Evolutionary conservation across 1,140 invertebrate genomes (phyloP).

Genomic region (silkworm (Bombyx mori)): ASM3026992v2 NC_085110.1:12363001-12363500

Average conservation of each 20-base stretch:
- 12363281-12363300: conserved; percentile 44
- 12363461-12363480: conserved; percentile 7
- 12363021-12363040: too few species aligned
- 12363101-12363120: conserved; percentile 60
- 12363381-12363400: conserved; percentile 55
- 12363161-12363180: too few species aligned
- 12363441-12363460: conserved; percentile 41
- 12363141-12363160: not conserved
- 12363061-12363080: conserved; percentile 41
- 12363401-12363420: conserved; percentile 60
- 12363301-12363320: conserved; percentile 62
- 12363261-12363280: conserved; percentile 33
- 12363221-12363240: conserved; percentile 19
- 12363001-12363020: too few species aligned
- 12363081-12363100: conserved; percentile 52
- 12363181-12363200: too few species aligned
- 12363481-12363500: too few species aligned
- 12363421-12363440: conserved; percentile 48
- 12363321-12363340: conserved; percentile 58
- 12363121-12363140: conserved; percentile 56
- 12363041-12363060: conserved; percentile 1
- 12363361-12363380: conserved; percentile 60
- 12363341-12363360: conserved; percentile 67
- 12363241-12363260: conserved; percentile 24
- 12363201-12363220: too few species aligned